A percentile compares a stretch with the other conserved stretches of the same genome.
Conservation (phyloP, 1,140 invertebrate species). For the Lanistes nyassanus region DNA sequence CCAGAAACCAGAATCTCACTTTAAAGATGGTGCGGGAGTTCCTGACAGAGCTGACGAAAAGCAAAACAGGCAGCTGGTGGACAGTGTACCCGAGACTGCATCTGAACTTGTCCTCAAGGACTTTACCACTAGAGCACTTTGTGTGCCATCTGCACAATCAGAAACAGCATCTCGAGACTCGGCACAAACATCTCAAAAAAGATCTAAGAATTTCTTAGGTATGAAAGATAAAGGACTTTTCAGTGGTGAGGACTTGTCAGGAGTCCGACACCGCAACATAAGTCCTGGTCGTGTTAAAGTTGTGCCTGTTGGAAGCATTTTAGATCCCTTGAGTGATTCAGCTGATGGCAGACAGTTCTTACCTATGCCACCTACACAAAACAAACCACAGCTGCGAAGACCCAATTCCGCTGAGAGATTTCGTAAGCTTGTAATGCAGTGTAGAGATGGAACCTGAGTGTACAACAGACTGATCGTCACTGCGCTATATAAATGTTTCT, state of each 20-base stretch:
- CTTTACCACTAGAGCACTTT: not conserved
- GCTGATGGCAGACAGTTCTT: not conserved
- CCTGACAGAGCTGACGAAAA: not conserved
- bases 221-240: not conserved
- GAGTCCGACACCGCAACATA: not conserved
- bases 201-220: too few relatives aligned
- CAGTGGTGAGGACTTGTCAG: not conserved
- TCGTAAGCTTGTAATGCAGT: constrained; percentile 47
- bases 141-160: not conserved
- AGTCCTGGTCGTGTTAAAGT: constrained; percentile 10
- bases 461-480: too few relatives aligned
- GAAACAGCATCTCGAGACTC: not conserved
- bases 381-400: constrained; percentile 19
- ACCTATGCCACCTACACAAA: constrained; percentile 26
- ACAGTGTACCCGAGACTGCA: not conserved
- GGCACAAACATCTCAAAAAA: not conserved
- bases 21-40: not conserved
- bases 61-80: not conserved
- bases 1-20: not conserved
- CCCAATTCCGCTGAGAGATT: constrained; percentile 51
- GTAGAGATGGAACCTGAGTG: constrained; percentile 32
- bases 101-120: not conserved
- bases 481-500: too few relatives aligned
- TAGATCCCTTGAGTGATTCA: not conserved
- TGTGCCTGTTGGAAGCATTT: constrained; percentile 13